Evolutionary conservation across 2,797 vertebrate genomes (phyloP).

Genomic region (Bradypodion ventrale): DNA sequence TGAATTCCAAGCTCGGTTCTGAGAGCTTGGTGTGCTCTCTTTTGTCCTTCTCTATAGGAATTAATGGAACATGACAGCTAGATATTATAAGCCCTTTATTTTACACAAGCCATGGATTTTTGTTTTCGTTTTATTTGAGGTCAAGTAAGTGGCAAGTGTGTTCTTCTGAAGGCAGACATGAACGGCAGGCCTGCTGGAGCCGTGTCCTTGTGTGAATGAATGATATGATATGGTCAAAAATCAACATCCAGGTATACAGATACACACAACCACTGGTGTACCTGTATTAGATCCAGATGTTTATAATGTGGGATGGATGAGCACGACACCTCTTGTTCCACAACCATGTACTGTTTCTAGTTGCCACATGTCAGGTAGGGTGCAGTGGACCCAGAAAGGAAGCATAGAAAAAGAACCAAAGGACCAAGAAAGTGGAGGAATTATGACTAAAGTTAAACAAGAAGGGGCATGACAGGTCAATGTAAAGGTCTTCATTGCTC

Average conservation of each 20-base stretch:
- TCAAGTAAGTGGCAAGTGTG: not conserved
- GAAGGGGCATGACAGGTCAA: too few species aligned
- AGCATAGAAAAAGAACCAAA: not conserved
- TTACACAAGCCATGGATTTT: not conserved
- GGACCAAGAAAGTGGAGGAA: not conserved
- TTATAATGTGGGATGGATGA: not conserved
- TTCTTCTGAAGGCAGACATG: not conserved
- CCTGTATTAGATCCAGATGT: not conserved
- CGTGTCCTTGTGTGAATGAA: not conserved
- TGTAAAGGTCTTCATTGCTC: too few species aligned
- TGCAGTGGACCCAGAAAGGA: not conserved
- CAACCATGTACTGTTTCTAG: not conserved
- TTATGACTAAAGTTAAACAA: not conserved
- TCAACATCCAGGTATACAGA: too few species aligned
- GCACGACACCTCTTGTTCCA: not conserved
- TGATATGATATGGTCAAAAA: too few species aligned
- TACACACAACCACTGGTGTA: too few species aligned
- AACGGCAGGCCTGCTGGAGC: not conserved
- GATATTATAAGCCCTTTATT: slow-evolving; percentile 1
- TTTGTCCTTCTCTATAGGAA: not conserved
- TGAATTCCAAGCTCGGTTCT: not conserved
- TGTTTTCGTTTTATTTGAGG: not conserved
- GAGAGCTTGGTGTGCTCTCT: not conserved
- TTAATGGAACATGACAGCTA: slow-evolving; percentile 19
- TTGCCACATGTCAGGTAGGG: too few species aligned